Evolutionary conservation across 2,113 vertebrate genomes (phyloP), one percentile per base, ranked within the genome.

Genomic region (Perca schrenkii): DNA sequence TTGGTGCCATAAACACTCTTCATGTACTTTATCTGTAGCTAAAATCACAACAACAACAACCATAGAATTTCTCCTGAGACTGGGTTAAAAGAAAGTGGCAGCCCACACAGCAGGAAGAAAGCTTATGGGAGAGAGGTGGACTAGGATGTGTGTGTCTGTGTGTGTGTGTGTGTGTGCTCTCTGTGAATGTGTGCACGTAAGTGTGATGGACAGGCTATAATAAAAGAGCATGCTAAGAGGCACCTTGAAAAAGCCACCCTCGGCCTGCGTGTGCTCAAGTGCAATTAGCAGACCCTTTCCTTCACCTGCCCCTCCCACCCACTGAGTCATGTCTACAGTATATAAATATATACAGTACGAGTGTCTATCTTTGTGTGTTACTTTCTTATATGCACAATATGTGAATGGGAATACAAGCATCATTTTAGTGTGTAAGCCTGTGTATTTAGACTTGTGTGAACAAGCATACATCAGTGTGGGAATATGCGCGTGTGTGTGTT

Each of bases 151-250:
- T 78, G 53, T 71, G 58, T 67, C 61, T 58, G 57, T 62, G 74
- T 43, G 57, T 67, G 47, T 65, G 71, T 60, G 40, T 64, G 36
- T 43, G 52, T 25, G 11, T 67, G n/a, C 8, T 43, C 10, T 43
- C 10, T 43, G 40, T 11, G 10, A 43, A 43, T 11, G 34, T 67
- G 31, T 25, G 50, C n/a, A 12, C 17, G 46, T 50, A 34, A 71
- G 81, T 49, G 86, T 91, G 93, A 93, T 88, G 83, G 93, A 87
- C 92, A 91, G 89, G 87, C 85, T 84, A 86, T 90, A 89, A 93
- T 93, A 93, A 93, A 92, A 91, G 79, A 87, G 81, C 84, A 85
- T 13, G 74, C 84, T 88, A 89, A 91, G 88, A 90, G 91, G 85
- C 92, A 84, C 89, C 90, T 92, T 83, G 83, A 93, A 94, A 91